phyloP scores from a whole-genome alignment of 2,888 invertebrate genomes.

The Cremastinae sp. region DNA sequence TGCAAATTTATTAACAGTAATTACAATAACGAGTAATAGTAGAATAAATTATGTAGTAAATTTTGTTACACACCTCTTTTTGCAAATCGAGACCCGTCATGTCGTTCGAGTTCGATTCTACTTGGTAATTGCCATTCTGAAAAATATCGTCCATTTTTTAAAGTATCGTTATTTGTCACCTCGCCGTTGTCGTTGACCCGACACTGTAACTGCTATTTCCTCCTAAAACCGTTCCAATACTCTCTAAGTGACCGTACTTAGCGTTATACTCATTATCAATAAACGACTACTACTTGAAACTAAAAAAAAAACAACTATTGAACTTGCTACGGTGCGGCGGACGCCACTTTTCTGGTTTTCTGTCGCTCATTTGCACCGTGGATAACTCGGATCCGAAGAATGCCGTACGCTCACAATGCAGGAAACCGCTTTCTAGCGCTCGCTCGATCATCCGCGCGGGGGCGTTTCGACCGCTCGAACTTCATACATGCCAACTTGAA shows the following conservation, averaged over 20 bases:
- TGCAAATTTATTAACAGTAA: too few relatives aligned
- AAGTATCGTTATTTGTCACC: background rate
- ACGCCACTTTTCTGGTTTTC: constrained; percentile 30
- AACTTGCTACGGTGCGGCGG: constrained; percentile 35
- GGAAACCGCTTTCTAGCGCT: too few relatives aligned
- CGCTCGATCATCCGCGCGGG: too few relatives aligned
- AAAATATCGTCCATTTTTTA: constrained; percentile 75
- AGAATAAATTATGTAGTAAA: too few relatives aligned
- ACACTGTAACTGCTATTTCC: background rate
- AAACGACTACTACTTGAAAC: constrained; percentile 8
- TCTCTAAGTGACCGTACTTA: constrained; percentile 26
- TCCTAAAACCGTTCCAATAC: background rate
- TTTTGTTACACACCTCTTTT: constrained; percentile 71
- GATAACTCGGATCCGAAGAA: too few relatives aligned
- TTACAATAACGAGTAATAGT: too few relatives aligned
- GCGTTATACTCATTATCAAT: constrained; percentile 40
- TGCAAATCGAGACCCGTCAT: constrained; percentile 68
- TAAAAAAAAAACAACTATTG: constrained; percentile 7
- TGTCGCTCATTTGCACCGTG: too few relatives aligned
- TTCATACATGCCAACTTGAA: too few relatives aligned
- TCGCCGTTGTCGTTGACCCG: background rate
- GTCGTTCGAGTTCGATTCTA: constrained; percentile 69
- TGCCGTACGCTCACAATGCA: too few relatives aligned
- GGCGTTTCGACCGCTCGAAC: too few relatives aligned
- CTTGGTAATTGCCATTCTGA: constrained; percentile 76